A percentile compares a stretch with the other conserved stretches of the same genome.
Conservation (phyloP, 2,888 invertebrate genomes). For the Teinopalpus imperialis region DNA sequence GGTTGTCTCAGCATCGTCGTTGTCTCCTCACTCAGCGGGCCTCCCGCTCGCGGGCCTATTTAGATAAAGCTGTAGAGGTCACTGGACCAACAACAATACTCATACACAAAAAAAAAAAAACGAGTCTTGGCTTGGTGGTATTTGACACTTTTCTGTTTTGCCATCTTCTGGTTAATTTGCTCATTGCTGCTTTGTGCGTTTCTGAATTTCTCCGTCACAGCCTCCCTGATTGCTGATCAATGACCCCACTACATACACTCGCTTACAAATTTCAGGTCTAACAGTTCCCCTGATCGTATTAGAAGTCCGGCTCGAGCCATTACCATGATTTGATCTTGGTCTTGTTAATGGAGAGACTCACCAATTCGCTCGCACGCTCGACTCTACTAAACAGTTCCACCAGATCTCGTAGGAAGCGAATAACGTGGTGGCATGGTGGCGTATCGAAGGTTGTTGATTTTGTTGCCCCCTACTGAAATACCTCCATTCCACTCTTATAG, state of each 20-base stretch:
- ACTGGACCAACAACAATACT: too few relatives aligned
- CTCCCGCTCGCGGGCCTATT: too few relatives aligned
- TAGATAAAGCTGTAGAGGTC: too few relatives aligned
- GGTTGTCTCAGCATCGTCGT: too few relatives aligned
- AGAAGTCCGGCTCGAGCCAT: background rate
- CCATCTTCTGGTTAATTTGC: too few relatives aligned
- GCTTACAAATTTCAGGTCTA: background rate
- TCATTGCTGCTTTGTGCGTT: too few relatives aligned
- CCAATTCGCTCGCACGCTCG: background rate
- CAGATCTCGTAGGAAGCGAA: background rate
- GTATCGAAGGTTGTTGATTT: background rate
- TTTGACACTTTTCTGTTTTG: too few relatives aligned
- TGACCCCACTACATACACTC: background rate
- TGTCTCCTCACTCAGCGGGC: too few relatives aligned
- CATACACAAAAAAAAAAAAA: too few relatives aligned
- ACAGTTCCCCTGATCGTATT: background rate
- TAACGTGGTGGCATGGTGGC: background rate
- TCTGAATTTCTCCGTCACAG: background rate
- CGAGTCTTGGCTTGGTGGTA: too few relatives aligned
- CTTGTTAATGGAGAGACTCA: background rate
- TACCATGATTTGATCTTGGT: too few relatives aligned
- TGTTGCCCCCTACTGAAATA: background rate
- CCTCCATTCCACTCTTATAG: background rate
- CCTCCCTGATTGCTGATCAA: too few relatives aligned
- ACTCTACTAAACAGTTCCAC: background rate